These are phyloP conservation scores for Rosalia funebris DNA, from an alignment of 2,888 invertebrate species.

Conservation along the genomic window DNA sequence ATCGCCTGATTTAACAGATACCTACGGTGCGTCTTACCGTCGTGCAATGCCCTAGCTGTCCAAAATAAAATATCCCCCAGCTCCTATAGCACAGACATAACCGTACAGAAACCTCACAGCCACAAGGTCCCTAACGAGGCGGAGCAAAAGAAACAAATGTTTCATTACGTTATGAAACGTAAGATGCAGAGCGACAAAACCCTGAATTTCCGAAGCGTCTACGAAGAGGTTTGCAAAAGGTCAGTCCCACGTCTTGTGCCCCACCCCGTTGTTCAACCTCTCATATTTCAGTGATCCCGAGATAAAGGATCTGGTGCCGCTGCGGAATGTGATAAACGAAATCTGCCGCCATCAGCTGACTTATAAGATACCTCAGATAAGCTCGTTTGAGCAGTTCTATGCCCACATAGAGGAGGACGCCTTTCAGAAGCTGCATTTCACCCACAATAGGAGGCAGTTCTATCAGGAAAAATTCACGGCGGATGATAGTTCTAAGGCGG, in stretches of 20 bases:
- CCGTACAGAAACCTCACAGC: slow-evolving; percentile 52
- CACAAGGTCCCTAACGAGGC: slow-evolving; percentile 47
- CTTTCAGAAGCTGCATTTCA: slow-evolving; percentile 58
- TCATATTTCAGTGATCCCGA: slow-evolving; percentile 56
- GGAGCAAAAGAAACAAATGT: slow-evolving; percentile 56
- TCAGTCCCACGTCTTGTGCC: slow-evolving; percentile 41
- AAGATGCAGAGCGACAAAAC: slow-evolving; percentile 56
- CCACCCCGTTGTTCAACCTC: not conserved
- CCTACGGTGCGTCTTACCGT: slow-evolving; percentile 51
- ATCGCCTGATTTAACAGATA: no score
- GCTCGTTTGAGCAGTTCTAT: slow-evolving; percentile 57
- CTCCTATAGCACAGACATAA: slow-evolving; percentile 42
- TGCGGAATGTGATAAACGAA: slow-evolving; percentile 57
- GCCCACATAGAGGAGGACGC: slow-evolving; percentile 53
- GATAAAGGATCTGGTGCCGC: slow-evolving; percentile 52
- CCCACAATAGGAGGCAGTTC: slow-evolving; percentile 54
- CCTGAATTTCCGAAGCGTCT: slow-evolving; percentile 55
- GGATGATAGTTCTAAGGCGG: slow-evolving; percentile 58
- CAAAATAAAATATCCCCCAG: slow-evolving; percentile 44
- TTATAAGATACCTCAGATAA: slow-evolving; percentile 45
- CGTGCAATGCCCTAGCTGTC: slow-evolving; percentile 49
- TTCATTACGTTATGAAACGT: slow-evolving; percentile 55
- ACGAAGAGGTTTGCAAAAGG: slow-evolving; percentile 56
- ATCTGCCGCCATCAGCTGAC: slow-evolving; percentile 55
- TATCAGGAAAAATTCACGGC: slow-evolving; percentile 72